Evolutionary conservation across 2,797 vertebrate genomes (phyloP).

Genomic region (Helostoma temminkii): DNA sequence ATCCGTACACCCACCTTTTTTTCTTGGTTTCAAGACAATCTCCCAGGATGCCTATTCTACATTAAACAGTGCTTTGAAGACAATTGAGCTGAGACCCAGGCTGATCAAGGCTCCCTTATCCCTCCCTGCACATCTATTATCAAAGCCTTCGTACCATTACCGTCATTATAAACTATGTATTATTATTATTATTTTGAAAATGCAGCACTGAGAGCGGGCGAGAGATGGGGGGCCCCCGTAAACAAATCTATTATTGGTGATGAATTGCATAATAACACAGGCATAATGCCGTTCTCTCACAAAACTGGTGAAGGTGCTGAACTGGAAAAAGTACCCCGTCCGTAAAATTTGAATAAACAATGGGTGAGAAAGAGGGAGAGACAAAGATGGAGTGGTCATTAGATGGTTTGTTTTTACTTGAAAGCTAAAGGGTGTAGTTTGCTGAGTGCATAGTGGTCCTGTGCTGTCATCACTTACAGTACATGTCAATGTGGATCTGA

Average conservation of each 20-base stretch:
- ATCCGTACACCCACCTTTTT: conserved; percentile 81
- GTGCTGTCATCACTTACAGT: conserved; percentile 34
- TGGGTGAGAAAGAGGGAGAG: conserved; percentile 75
- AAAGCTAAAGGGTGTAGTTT: conserved; percentile 69
- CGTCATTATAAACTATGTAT: conserved; percentile 87
- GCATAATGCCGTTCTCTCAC: conserved; percentile 88
- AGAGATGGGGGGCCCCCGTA: conserved; percentile 84
- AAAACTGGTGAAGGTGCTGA: conserved; percentile 88
- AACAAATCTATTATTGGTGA: conserved; percentile 92
- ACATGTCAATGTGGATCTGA: conserved; percentile 40
- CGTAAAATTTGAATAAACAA: conserved; percentile 90
- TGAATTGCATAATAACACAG: conserved; percentile 91
- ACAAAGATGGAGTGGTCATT: conserved; percentile 76
- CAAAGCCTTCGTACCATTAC: conserved; percentile 85
- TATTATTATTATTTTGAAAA: conserved; percentile 89
- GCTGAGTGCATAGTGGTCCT: conserved; percentile 28
- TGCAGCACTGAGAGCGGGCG: conserved; percentile 83
- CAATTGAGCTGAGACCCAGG: conserved; percentile 83
- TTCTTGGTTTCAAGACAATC: conserved; percentile 81
- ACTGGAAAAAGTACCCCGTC: conserved; percentile 89
- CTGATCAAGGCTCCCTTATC: conserved; percentile 84
- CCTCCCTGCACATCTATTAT: conserved; percentile 85
- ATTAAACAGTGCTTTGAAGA: conserved; percentile 87
- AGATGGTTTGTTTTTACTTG: conserved; percentile 75
- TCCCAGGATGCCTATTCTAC: conserved; percentile 82